Conservation (phyloP, 2,888 invertebrate species). For the Barypeithes pellucidus region DNA sequence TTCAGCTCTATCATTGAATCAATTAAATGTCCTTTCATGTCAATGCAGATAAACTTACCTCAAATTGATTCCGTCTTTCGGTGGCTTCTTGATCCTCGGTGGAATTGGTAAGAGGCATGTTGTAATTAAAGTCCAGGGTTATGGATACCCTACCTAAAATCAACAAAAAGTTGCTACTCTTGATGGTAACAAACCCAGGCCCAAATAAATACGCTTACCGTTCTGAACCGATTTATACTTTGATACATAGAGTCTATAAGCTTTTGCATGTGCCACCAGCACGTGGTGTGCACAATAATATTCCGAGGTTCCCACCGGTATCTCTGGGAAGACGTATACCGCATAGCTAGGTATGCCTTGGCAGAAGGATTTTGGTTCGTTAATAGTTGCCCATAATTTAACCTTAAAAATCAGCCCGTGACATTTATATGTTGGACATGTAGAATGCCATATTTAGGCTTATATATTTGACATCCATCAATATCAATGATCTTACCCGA, state of each 20-base stretch:
- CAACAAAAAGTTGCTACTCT: no score
- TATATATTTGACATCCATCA: no score
- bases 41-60: no score
- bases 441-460: no score
- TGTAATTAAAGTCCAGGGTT: constrained; percentile 76
- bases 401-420: constrained; percentile 60
- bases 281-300: constrained; percentile 74
- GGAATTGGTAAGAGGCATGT: constrained; percentile 74
- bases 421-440: not conserved
- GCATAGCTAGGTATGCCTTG: constrained; percentile 62
- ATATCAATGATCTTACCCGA: constrained; percentile 38
- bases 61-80: constrained; percentile 73
- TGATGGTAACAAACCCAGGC: constrained; percentile 70
- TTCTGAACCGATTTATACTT: constrained; percentile 68
- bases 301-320: constrained; percentile 35
- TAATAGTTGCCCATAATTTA: constrained; percentile 73
- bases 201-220: constrained; percentile 46
- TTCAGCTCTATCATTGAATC: no score
- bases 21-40: no score
- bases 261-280: constrained; percentile 77
- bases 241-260: constrained; percentile 74
- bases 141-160: constrained; percentile 63
- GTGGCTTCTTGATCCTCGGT: constrained; percentile 75
- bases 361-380: constrained; percentile 70
- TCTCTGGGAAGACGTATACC: constrained; percentile 10